Evolutionary conservation across 2,888 invertebrate genomes (phyloP), one percentile per base, ranked within the genome.

Genomic region (Hipparchia sbordonii): DNA sequence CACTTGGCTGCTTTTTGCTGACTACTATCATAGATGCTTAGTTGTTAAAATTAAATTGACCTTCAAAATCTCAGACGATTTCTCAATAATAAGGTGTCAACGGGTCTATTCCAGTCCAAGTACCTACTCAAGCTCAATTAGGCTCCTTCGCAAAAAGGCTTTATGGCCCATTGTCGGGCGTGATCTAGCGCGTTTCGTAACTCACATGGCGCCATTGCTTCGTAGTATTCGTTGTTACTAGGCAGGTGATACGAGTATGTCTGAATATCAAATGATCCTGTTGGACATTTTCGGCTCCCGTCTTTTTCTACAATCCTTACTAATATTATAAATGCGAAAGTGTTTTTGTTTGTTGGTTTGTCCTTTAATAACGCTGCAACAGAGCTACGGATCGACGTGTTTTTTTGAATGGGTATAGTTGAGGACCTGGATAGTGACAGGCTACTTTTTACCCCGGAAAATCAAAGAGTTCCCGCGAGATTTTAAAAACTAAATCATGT

Each of bases 111-210:
- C 51, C 51, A 65, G 65, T 23, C 33, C 52, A 56, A 56, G 39
- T 46, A 23, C 13, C 3, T 23, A 60, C 39, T 5, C 56, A 52
- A 12, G 8, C 56, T 67, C 56, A 57, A 67, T 67, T 67, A 67
- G 56, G 67, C 67, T 67, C 56, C 67, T 45, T 60, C 65, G 65
- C 71, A 68, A 66, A 72, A 74, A 66, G 61, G 74, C 69, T 73
- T 77, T 77, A 77, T 73, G 57, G 68, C 65, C 74, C 72, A 74
- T 77, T 77, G 74, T 76, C 57, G 51, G 33, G 61, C 67, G 65
- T 70, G 71, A 69, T 74, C 68, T 56, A 66, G 62, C 67, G 60
- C 59, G 13, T 75, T 70, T 71, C 70, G 75, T 67, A 77, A 75
- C 51, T 10, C 3, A 51, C 51, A 65, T 52, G 52, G 33, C 23